Percentiles rank a stretch among this genome's conserved stretches.
phyloP scores from a whole-genome alignment of 2,797 vertebrate species.

The Pseudomugil gertrudae region DNA sequence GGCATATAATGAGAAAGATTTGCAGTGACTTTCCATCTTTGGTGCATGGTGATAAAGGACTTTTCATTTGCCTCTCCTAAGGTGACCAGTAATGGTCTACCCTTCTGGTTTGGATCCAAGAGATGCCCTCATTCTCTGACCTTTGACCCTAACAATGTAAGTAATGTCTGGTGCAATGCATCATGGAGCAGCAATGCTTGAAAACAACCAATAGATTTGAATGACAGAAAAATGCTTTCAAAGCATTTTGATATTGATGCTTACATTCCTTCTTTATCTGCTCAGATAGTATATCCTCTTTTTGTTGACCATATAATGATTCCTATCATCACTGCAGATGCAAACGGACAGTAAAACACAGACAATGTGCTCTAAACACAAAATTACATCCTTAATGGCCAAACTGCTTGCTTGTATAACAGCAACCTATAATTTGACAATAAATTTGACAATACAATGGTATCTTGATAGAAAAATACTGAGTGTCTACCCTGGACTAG shows the following conservation, averaged over 20 bases:
- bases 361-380: conserved; percentile 33
- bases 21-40: background rate
- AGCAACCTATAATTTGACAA: background rate
- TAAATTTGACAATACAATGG: background rate
- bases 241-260: conserved; percentile 14
- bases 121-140: conserved; percentile 86
- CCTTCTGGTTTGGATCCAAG: conserved; percentile 88
- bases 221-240: conserved; percentile 25
- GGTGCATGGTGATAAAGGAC: conserved; percentile 9
- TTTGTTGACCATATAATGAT: conserved; percentile 34
- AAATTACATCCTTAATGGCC: background rate
- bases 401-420: background rate
- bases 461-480: background rate
- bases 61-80: conserved; percentile 63
- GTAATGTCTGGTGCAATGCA: conserved; percentile 56
- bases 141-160: conserved; percentile 87
- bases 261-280: conserved; percentile 66
- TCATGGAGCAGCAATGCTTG: conserved; percentile 25
- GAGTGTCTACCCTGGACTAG: background rate
- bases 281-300: conserved; percentile 52
- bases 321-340: conserved; percentile 53
- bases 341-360: conserved; percentile 31
- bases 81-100: conserved; percentile 81
- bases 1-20: background rate
- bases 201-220: conserved; percentile 19